phyloP scores from a whole-genome alignment of 2,888 invertebrate species.

The Orchesellides sinensis region DNA sequence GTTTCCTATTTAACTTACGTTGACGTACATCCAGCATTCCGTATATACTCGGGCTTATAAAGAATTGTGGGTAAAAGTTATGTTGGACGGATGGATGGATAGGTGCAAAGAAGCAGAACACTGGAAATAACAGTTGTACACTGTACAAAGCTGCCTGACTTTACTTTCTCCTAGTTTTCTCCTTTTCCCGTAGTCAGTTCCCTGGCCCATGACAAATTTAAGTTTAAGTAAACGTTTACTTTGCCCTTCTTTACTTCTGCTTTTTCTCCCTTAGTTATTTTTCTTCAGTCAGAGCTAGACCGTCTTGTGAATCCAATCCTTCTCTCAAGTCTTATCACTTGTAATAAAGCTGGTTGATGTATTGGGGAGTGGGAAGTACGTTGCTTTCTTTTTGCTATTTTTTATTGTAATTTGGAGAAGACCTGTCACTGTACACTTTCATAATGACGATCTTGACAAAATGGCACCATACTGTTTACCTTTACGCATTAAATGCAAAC shows the following conservation, averaged over 20 bases:
- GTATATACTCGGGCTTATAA: not conserved
- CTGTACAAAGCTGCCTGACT: not conserved
- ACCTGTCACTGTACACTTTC: too few species aligned
- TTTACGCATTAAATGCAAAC: too few species aligned
- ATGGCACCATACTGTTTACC: too few species aligned
- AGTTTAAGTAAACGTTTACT: slow-evolving; percentile 56
- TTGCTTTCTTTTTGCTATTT: too few species aligned
- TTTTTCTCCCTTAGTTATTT: slow-evolving; percentile 5
- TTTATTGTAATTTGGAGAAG: too few species aligned
- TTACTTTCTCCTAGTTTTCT: slow-evolving; percentile 2
- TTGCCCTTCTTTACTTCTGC: slow-evolving; percentile 23
- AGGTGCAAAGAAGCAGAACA: slow-evolving; percentile 52
- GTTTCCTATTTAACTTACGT: not conserved
- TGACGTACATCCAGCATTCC: too few species aligned
- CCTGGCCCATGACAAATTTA: slow-evolving; percentile 22
- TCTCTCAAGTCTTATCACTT: not conserved
- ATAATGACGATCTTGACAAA: too few species aligned
- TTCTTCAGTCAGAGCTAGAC: not conserved
- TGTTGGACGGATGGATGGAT: slow-evolving; percentile 46
- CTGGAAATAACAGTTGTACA: slow-evolving; percentile 38
- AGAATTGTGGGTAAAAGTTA: slow-evolving; percentile 19
- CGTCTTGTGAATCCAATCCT: not conserved
- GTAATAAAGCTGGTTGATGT: too few species aligned
- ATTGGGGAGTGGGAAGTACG: too few species aligned
- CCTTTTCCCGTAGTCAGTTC: not conserved